Evolutionary conservation across 2,888 invertebrate genomes (phyloP).

Genomic region (Drepanosiphum platanoidis): DNA sequence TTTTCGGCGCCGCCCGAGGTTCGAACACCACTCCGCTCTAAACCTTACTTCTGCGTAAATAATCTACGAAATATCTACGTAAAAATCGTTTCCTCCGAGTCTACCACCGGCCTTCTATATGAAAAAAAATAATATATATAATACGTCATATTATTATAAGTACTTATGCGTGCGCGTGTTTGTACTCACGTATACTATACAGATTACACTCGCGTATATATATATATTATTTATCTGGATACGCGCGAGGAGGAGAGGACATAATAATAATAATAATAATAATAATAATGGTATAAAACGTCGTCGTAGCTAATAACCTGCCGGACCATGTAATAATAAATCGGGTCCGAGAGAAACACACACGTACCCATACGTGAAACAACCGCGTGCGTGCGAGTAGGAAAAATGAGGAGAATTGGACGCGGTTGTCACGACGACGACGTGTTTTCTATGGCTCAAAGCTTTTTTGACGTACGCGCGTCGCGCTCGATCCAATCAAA

Average conservation of each 20-base stretch:
- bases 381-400: not conserved
- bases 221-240: not conserved
- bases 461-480: slow-evolving; percentile 50
- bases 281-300: not conserved
- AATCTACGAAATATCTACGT: too few species aligned
- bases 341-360: slow-evolving; percentile 45
- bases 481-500: slow-evolving; percentile 36
- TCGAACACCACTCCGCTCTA: too few species aligned
- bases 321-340: slow-evolving; percentile 36
- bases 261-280: slow-evolving; percentile 12
- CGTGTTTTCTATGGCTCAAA: slow-evolving; percentile 52
- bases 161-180: not conserved
- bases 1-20: too few species aligned
- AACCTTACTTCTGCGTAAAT: too few species aligned
- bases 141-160: too few species aligned
- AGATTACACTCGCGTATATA: not conserved
- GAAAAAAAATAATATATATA: too few species aligned
- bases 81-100: too few species aligned
- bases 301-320: slow-evolving; percentile 41
- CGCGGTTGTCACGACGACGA: slow-evolving; percentile 57
- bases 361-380: not conserved
- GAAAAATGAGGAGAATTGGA: slow-evolving; percentile 32
- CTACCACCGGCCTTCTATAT: too few species aligned
- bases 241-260: not conserved
- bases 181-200: not conserved